Base-by-base conservation (phyloP, 1,140 invertebrate genomes). In the Venturia canescens region DNA sequence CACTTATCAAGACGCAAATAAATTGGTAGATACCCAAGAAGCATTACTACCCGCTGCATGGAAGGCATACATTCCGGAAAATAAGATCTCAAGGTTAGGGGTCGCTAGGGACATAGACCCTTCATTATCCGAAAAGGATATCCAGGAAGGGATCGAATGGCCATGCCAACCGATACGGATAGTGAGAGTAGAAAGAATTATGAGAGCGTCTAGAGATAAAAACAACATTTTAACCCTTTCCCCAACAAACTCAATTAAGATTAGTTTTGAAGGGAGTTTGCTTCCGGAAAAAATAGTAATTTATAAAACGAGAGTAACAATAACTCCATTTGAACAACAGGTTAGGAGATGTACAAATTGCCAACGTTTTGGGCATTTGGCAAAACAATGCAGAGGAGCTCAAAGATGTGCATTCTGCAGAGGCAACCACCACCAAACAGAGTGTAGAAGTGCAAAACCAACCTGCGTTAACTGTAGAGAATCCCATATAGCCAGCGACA, bases 281-380 rank as follows among this genome's bases (percentile, higher is more conserved):
- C 53, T 53, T 9, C 34, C 34, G 9, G 34, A 34, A 34, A 4
- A 34, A 3, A 3, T 4, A 34, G 34, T 4, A 34, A 3, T 4
- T 34, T n/a, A 26, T 50, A 9, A 76, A 44, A 74, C 48, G 5
- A 50, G 26, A 50, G 34, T 67, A 11, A 80, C 67, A 27, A 15
- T 79, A 13, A 26, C 15, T 3, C 71, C 79, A 48, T 80, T 66
- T 60, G 48, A 53, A n/a, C 66, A 26, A 18, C 76, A 53, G 29
- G 5, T 77, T 3, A 67, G 67, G 23, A 63, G 63, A 48, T 80
- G 80, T 48, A 34, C n/a, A 2, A 67, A 69, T 31, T 80, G 80
- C 50, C 71, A 80, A 21, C 5, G 72, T 16, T 67, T 57, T 16
- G 81, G 77, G 21, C 81, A 82, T 31, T 26, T 69, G 7, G 63